Evolutionary conservation across 2,113 vertebrate species (phyloP).

Genomic region (Microcebus jonahi): DNA sequence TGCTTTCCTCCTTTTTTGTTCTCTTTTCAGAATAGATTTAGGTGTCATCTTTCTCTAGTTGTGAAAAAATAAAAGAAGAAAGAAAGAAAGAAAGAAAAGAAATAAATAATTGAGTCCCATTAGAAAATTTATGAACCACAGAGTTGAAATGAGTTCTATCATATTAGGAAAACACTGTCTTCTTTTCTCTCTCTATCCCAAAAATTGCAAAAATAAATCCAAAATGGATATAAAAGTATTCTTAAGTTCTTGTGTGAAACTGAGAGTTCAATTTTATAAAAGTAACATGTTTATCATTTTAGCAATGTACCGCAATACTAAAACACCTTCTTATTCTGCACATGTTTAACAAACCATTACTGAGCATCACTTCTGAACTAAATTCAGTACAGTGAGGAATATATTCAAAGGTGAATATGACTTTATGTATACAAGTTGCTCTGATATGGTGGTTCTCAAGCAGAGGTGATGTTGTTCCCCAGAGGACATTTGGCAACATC

Average conservation of each 20-base stretch:
- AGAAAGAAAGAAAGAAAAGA: background rate
- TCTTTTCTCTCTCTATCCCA: background rate
- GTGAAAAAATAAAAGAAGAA: background rate
- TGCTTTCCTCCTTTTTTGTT: background rate
- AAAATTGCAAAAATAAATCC: background rate
- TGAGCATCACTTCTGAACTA: background rate
- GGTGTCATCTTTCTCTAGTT: background rate
- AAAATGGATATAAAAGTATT: background rate
- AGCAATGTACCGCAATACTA: background rate
- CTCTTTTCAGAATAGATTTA: background rate
- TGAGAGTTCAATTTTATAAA: background rate
- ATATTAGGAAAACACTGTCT: background rate
- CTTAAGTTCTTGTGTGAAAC: background rate
- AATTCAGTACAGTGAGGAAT: background rate
- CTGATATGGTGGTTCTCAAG: background rate
- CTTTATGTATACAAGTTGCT: background rate
- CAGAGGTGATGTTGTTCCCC: background rate
- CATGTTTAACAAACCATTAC: background rate
- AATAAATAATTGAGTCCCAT: background rate
- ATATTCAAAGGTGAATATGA: background rate
- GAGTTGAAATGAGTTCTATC: constrained; percentile 10
- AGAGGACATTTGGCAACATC: background rate
- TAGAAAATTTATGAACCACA: constrained; percentile 59
- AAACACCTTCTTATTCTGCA: background rate
- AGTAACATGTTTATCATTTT: background rate